These are phyloP conservation scores for Parazoanthus darwini DNA, from an alignment of 92 coral and sea anemone genomes.

Conservation along the genomic window DNA sequence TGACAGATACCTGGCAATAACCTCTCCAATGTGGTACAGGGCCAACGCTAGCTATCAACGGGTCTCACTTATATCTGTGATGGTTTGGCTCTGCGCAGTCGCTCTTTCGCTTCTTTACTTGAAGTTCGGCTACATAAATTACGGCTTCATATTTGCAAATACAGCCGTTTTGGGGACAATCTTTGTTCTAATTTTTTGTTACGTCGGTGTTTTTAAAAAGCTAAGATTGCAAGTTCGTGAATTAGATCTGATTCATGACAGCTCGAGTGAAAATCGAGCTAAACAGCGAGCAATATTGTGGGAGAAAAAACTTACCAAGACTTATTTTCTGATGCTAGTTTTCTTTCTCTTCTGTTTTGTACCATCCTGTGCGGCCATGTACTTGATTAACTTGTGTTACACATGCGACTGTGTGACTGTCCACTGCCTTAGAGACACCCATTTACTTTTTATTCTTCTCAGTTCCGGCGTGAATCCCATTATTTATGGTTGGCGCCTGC, in stretches of 20 bases:
- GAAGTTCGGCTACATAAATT: conserved; percentile 51
- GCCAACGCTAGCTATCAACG: conserved; percentile 50
- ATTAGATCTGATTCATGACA: conserved; percentile 48
- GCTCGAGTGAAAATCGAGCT: conserved; percentile 42
- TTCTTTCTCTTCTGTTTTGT: conserved; percentile 47
- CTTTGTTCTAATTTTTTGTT: conserved; percentile 45
- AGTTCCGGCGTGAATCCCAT: conserved; percentile 55
- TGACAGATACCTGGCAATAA: conserved; percentile 65
- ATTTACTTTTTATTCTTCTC: conserved; percentile 48
- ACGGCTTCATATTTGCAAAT: conserved; percentile 71
- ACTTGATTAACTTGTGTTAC: conserved; percentile 46
- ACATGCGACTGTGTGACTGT: conserved; percentile 50
- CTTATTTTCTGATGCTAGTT: conserved; percentile 27
- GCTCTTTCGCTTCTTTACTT: conserved; percentile 58
- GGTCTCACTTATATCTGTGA: conserved; percentile 29
- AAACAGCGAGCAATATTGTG: conserved; percentile 43
- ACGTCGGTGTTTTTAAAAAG: conserved; percentile 45
- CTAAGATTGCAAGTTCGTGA: conserved; percentile 42
- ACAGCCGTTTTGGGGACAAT: conserved; percentile 61
- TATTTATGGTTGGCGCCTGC: conserved; percentile 55
- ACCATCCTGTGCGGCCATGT: conserved; percentile 51
- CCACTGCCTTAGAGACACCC: conserved; percentile 54
- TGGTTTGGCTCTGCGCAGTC: conserved; percentile 60
- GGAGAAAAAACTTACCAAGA: conserved; percentile 58
- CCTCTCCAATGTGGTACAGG: conserved; percentile 60